Conservation (phyloP, 2,797 vertebrate genomes). For the Chelmon rostratus region DNA sequence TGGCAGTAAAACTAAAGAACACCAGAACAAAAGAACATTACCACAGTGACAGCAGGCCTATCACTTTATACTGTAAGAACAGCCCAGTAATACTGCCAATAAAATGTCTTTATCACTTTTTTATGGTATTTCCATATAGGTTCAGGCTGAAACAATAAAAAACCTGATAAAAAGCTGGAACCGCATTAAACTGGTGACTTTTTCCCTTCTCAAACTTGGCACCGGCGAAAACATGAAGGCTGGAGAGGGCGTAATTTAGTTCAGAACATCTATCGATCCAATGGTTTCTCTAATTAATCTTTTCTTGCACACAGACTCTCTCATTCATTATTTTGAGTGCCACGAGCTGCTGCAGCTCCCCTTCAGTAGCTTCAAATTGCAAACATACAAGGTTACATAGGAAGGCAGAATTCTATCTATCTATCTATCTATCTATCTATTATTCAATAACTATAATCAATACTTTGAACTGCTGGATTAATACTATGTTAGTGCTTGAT, state of each 20-base stretch:
- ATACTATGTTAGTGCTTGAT: constrained; percentile 37
- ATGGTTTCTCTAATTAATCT: constrained; percentile 38
- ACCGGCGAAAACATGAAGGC: constrained; percentile 20
- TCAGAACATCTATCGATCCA: constrained; percentile 48
- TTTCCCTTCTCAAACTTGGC: constrained; percentile 21
- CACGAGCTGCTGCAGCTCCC: neutral
- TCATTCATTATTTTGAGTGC: constrained; percentile 43
- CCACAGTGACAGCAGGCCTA: constrained; percentile 21
- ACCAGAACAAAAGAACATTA: constrained; percentile 12
- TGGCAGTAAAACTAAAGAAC: constrained; percentile 11
- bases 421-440: neutral
- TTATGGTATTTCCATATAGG: constrained; percentile 32
- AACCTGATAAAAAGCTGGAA: constrained; percentile 2
- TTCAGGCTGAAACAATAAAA: constrained; percentile 5
- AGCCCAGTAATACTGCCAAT: constrained; percentile 22
- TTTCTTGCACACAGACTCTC: constrained; percentile 32
- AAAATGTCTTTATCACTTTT: constrained; percentile 48
- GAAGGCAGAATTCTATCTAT: neutral
- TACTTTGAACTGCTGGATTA: constrained; percentile 25
- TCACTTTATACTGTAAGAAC: constrained; percentile 9
- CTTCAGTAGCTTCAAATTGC: constrained; percentile 9
- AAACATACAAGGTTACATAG: neutral
- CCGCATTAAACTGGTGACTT: neutral
- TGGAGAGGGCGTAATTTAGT: constrained; percentile 35
- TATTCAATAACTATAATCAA: constrained; percentile 28